phyloP scores from a whole-genome alignment of 2,888 invertebrate species.

The Notodonta dromedarius region DNA sequence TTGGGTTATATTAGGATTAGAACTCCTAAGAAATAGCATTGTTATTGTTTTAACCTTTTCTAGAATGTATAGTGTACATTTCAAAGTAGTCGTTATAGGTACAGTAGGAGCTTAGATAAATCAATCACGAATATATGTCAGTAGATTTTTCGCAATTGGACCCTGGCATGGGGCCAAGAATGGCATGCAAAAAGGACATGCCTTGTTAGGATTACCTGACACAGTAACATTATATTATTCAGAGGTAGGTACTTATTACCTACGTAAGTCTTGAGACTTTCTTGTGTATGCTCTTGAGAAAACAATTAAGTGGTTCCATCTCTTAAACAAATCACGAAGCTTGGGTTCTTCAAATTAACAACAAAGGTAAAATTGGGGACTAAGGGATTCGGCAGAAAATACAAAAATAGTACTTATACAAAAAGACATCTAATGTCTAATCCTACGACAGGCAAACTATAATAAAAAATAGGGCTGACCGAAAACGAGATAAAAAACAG shows the following conservation, averaged over 20 bases:
- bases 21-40: too few relatives aligned
- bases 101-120: too few relatives aligned
- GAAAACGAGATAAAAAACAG: slow-evolving; percentile 43
- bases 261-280: too few relatives aligned
- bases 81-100: not conserved
- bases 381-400: slow-evolving; percentile 13
- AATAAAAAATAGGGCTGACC: slow-evolving; percentile 48
- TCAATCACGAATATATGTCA: not conserved
- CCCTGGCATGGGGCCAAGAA: not conserved
- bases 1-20: too few relatives aligned
- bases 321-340: not conserved
- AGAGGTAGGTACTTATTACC: too few relatives aligned
- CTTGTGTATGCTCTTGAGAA: too few relatives aligned
- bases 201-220: too few relatives aligned
- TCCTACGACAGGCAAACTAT: slow-evolving; percentile 38
- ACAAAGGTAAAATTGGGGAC: slow-evolving; percentile 17
- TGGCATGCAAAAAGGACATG: not conserved
- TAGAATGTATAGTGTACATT: too few relatives aligned
- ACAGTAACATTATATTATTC: too few relatives aligned
- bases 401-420: slow-evolving; percentile 23
- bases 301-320: too few relatives aligned
- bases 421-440: slow-evolving; percentile 25
- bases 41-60: too few relatives aligned
- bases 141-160: not conserved
- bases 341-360: slow-evolving; percentile 5